These are phyloP conservation scores for Pomatorhinus ruficollis DNA, from an alignment of 2,113 vertebrate genomes.

Conservation along the genomic window DNA sequence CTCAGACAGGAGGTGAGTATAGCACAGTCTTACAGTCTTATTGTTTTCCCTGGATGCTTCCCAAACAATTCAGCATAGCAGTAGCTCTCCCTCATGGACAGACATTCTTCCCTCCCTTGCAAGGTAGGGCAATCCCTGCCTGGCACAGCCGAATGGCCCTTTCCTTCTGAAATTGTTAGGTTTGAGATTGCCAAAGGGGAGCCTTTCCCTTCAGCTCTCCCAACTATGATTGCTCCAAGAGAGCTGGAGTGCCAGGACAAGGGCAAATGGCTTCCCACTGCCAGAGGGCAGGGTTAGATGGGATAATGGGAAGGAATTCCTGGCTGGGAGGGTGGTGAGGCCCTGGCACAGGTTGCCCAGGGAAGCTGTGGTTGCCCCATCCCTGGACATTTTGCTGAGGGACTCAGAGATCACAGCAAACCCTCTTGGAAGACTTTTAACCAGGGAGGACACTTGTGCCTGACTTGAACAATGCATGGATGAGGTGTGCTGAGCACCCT, in stretches of 20 bases:
- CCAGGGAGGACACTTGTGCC: fast-evolving
- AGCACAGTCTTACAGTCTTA: background rate
- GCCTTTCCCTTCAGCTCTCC: background rate
- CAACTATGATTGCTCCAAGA: fast-evolving
- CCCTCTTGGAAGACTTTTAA: background rate
- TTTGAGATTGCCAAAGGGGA: background rate
- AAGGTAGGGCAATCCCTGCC: background rate
- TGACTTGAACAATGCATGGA: background rate
- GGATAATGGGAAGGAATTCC: background rate
- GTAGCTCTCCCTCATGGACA: background rate
- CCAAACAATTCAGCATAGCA: background rate
- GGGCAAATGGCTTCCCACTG: background rate
- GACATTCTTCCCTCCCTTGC: background rate
- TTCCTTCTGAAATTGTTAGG: background rate
- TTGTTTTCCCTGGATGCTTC: background rate
- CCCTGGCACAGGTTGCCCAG: background rate
- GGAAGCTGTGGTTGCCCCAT: background rate
- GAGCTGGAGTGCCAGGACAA: background rate
- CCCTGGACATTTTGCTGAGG: background rate
- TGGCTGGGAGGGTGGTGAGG: background rate
- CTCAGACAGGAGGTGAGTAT: background rate
- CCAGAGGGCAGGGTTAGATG: background rate
- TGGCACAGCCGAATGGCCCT: background rate
- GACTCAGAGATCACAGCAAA: background rate
- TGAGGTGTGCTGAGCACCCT: background rate